Conservation (phyloP, 2,113 vertebrate genomes). For the Gorsachius goisagi region DNA sequence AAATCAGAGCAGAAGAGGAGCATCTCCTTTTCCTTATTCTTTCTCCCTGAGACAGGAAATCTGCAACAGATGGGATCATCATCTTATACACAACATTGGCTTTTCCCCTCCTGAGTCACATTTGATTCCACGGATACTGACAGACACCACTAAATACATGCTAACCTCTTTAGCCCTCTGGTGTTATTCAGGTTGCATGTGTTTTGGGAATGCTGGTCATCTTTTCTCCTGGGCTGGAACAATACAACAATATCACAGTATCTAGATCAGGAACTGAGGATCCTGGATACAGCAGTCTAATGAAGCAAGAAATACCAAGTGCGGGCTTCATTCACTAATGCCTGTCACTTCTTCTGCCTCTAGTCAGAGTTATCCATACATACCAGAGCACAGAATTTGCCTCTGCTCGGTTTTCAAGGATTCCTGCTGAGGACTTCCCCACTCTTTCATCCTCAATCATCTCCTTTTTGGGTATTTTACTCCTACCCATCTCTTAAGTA, state of each 20-base stretch:
- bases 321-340: not conserved
- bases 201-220: not conserved
- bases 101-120: not conserved
- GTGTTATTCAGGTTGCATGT: not conserved
- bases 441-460: not conserved
- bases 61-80: not conserved
- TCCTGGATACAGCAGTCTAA: not conserved
- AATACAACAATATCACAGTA: not conserved
- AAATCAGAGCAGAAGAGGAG: not conserved
- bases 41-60: not conserved
- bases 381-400: not conserved
- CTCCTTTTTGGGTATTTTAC: not conserved
- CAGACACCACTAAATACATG: rapidly evolving
- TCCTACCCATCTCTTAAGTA: not conserved
- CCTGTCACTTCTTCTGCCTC: not conserved
- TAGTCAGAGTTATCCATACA: not conserved
- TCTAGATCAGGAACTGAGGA: not conserved
- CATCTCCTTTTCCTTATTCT: not conserved
- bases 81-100: not conserved
- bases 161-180: not conserved
- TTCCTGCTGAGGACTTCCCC: not conserved
- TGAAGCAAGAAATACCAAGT: not conserved
- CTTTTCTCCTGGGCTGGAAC: not conserved
- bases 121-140: not conserved
- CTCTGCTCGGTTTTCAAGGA: not conserved